phyloP scores from a whole-genome alignment of 2,888 invertebrate species.

The Hypomecis atomaria region DNA sequence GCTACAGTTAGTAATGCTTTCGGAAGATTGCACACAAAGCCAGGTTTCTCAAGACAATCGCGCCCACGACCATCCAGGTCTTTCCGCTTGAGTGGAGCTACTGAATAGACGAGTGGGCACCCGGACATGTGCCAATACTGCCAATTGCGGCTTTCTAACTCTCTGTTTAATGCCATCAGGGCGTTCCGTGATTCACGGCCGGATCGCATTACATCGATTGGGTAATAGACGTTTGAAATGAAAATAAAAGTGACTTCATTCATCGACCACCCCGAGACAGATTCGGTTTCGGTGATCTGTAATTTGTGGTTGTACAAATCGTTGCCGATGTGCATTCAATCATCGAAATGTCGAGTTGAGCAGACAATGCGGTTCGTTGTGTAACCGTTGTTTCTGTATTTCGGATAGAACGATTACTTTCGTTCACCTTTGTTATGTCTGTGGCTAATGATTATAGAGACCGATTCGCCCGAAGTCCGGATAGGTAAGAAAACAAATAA shows the following conservation, averaged over 20 bases:
- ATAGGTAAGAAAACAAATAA: constrained; percentile 32
- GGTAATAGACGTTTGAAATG: constrained; percentile 36
- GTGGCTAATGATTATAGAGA: constrained; percentile 13
- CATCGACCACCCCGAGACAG: constrained; percentile 30
- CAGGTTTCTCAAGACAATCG: constrained; percentile 54
- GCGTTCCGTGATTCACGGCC: constrained; percentile 56
- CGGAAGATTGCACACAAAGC: constrained; percentile 21
- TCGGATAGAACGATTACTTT: constrained; percentile 19
- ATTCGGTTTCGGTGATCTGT: constrained; percentile 26
- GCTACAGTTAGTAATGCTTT: not conserved
- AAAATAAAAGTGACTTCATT: constrained; percentile 39
- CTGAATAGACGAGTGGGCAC: constrained; percentile 68
- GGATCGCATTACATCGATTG: constrained; percentile 38
- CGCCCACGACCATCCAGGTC: constrained; percentile 69
- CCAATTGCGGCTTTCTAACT: constrained; percentile 77
- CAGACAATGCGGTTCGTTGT: constrained; percentile 29
- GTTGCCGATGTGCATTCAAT: constrained; percentile 18
- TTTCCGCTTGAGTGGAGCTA: constrained; percentile 64
- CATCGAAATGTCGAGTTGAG: constrained; percentile 15
- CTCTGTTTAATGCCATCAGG: constrained; percentile 58
- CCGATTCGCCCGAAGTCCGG: constrained; percentile 9
- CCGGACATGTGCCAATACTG: constrained; percentile 59
- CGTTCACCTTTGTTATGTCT: constrained; percentile 33
- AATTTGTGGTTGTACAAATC: constrained; percentile 26
- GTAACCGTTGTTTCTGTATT: constrained; percentile 26